These are phyloP conservation scores for Thereva unica DNA, from an alignment of 2,888 invertebrate genomes.

Conservation along the genomic window DNA sequence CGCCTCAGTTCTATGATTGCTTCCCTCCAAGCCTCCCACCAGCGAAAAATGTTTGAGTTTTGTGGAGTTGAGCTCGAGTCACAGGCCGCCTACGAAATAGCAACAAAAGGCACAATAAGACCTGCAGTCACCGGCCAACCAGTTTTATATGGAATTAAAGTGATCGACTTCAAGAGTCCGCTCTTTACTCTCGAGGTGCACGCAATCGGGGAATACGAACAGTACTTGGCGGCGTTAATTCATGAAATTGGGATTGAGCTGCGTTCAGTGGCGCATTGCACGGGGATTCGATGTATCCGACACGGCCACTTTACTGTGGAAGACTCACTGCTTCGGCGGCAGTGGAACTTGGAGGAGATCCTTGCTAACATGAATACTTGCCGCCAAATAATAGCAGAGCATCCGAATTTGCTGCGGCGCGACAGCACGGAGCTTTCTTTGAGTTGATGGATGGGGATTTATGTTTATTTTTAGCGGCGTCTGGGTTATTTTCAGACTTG, in stretches of 20 bases:
- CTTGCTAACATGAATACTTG: conserved; percentile 67
- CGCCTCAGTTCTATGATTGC: conserved; percentile 76
- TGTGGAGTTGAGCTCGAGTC: conserved; percentile 82
- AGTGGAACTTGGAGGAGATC: conserved; percentile 77
- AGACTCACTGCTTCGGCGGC: conserved; percentile 77
- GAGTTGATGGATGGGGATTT: neutral
- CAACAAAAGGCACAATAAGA: conserved; percentile 77
- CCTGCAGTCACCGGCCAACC: conserved; percentile 73
- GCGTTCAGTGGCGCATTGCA: conserved; percentile 79
- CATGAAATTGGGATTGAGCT: conserved; percentile 82
- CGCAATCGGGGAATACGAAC: conserved; percentile 81
- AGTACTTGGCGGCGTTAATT: conserved; percentile 75
- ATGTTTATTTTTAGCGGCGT: neutral
- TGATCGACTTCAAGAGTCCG: conserved; percentile 79
- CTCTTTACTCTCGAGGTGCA: conserved; percentile 87
- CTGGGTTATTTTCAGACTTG: conserved; percentile 1
- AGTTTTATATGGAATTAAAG: conserved; percentile 82
- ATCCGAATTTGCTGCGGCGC: conserved; percentile 51
- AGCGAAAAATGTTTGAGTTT: conserved; percentile 79
- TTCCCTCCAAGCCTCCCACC: conserved; percentile 83
- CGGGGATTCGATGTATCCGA: conserved; percentile 76
- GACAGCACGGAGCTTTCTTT: conserved; percentile 46
- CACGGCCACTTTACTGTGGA: conserved; percentile 80
- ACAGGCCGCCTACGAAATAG: conserved; percentile 88
- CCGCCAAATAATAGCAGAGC: conserved; percentile 58